Conservation (phyloP, 1,140 invertebrate species). For the Megalonaias nervosa region DNA sequence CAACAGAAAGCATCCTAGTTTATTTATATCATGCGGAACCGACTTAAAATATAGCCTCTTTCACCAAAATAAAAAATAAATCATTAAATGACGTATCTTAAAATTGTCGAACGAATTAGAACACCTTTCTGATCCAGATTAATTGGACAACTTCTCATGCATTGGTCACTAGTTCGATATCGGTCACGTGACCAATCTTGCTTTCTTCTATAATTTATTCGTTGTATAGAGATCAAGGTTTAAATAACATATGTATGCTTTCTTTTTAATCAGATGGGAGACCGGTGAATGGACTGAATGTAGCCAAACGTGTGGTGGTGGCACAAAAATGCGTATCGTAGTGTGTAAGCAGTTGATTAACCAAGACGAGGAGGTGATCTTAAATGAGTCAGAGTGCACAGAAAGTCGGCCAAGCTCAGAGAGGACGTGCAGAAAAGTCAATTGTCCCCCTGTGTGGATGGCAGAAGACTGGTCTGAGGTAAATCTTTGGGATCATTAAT, state of each 20-base stretch:
- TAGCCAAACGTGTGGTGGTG: conserved; percentile 59
- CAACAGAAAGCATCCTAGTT: no score
- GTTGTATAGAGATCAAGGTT: neutral
- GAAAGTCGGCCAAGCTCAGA: conserved; percentile 71
- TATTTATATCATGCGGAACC: no score
- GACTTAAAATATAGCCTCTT: no score
- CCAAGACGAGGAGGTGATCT: conserved; percentile 45
- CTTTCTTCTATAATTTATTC: neutral
- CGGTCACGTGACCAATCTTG: neutral
- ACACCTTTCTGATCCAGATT: neutral
- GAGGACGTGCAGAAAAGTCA: conserved; percentile 76
- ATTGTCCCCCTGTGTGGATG: conserved; percentile 80
- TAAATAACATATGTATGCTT: neutral
- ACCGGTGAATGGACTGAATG: conserved; percentile 58
- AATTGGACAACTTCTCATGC: neutral
- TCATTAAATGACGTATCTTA: no score
- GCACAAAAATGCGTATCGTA: conserved; percentile 47
- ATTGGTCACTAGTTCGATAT: neutral
- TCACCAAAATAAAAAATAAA: no score
- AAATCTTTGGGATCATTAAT: conserved; percentile 29
- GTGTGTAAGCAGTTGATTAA: conserved; percentile 59
- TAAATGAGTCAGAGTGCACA: conserved; percentile 68
- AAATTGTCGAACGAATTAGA: neutral
- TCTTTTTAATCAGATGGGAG: conserved; percentile 52
- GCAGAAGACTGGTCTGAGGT: conserved; percentile 82